Percentiles rank a stretch among this genome's conserved stretches.
Evolutionary conservation across 1,140 invertebrate species (phyloP).

Genomic region (Aporrectodea caliginosa): DNA sequence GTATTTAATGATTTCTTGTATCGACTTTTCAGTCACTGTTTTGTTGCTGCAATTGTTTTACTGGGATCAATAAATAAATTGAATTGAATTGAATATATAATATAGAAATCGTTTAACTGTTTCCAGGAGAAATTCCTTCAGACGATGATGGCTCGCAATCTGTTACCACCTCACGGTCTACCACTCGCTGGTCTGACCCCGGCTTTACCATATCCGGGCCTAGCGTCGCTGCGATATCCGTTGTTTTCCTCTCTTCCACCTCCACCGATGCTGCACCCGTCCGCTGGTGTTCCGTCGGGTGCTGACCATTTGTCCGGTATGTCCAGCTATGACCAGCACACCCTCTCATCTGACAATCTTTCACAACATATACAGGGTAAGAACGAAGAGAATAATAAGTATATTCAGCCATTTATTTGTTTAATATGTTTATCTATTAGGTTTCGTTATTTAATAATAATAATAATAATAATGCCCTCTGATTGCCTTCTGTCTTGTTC

Average conservation of each 20-base stretch:
- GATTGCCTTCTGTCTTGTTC: too few relatives aligned
- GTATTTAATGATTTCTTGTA: too few relatives aligned
- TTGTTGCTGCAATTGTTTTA: too few relatives aligned
- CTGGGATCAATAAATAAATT: too few relatives aligned
- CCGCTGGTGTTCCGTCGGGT: conserved; percentile 37
- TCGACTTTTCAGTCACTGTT: too few relatives aligned
- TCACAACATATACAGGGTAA: conserved; percentile 49
- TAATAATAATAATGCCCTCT: too few relatives aligned
- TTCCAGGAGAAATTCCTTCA: conserved; percentile 50
- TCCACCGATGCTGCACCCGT: conserved; percentile 30
- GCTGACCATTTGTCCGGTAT: conserved; percentile 36
- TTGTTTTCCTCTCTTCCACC: conserved; percentile 22
- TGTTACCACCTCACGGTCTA: conserved; percentile 39
- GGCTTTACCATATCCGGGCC: conserved; percentile 43
- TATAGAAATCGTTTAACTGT: too few relatives aligned
- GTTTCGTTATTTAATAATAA: too few relatives aligned
- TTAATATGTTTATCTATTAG: too few relatives aligned
- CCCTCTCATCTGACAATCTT: conserved; percentile 1
- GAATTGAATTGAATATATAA: too few relatives aligned
- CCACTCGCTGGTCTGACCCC: conserved; percentile 34
- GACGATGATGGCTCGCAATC: conserved; percentile 46
- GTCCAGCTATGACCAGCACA: background rate
- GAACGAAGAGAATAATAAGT: too few relatives aligned
- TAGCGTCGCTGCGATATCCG: conserved; percentile 44
- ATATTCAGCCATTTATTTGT: too few relatives aligned